These are phyloP conservation scores for Anthoscopus minutus DNA, from an alignment of 2,113 vertebrate genomes.

Conservation along the genomic window DNA sequence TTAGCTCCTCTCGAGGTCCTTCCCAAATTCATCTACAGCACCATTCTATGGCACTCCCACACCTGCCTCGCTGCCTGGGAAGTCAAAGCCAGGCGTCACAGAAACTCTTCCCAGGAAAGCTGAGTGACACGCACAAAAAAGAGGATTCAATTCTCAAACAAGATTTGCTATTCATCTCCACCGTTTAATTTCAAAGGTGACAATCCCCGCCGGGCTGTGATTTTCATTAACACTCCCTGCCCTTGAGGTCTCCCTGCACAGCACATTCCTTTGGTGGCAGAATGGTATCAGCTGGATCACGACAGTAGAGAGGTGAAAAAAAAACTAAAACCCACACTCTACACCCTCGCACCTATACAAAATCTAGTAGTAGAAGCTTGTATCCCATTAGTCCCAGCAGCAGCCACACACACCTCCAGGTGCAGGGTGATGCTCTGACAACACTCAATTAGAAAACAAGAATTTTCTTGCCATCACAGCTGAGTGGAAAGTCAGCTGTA, in stretches of 20 bases:
- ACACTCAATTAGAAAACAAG: not conserved
- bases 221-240: not conserved
- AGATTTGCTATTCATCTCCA: not conserved
- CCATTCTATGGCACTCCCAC: not conserved
- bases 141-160: not conserved
- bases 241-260: not conserved
- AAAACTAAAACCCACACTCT: not conserved
- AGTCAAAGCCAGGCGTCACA: not conserved
- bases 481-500: not conserved
- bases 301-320: fast-evolving
- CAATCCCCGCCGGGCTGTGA: not conserved
- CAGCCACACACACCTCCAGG: not conserved
- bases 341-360: not conserved
- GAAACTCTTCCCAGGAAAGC: not conserved
- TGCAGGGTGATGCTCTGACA: not conserved
- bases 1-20: not conserved
- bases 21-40: not conserved
- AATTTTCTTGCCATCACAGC: not conserved
- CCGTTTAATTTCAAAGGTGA: not conserved
- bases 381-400: not conserved
- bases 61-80: not conserved
- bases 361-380: not conserved
- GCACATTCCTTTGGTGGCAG: not conserved
- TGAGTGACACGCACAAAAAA: not conserved
- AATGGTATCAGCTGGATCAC: not conserved